These are phyloP conservation scores for Ectropis crepuscularia DNA, from an alignment of 2,888 invertebrate species.

Conservation along the genomic window DNA sequence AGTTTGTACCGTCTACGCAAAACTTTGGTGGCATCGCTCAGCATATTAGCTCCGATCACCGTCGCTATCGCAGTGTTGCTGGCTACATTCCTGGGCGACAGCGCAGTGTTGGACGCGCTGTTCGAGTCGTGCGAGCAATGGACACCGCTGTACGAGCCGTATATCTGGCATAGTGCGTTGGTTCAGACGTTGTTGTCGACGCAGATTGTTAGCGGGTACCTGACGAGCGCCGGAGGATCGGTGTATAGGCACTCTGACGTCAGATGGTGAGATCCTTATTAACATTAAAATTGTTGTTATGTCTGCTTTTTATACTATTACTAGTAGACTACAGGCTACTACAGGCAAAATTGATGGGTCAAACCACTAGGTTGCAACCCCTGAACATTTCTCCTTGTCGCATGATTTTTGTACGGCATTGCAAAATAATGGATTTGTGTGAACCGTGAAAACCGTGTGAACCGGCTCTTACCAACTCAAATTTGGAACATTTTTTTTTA, in stretches of 20 bases:
- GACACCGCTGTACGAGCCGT: constrained; percentile 66
- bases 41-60: constrained; percentile 64
- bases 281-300: no score
- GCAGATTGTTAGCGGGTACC: constrained; percentile 86
- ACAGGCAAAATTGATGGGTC: no score
- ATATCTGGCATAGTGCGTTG: constrained; percentile 86
- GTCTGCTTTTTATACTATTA: no score
- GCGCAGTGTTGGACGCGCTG: constrained; percentile 60
- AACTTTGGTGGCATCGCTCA: constrained; percentile 75
- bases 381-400: no score
- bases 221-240: constrained; percentile 86
- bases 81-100: constrained; percentile 68
- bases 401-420: no score
- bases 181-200: constrained; percentile 87
- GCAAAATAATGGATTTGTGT: no score
- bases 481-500: no score
- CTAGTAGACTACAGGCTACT: no score
- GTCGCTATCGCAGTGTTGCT: constrained; percentile 65
- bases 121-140: constrained; percentile 75
- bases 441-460: no score
- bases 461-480: no score
- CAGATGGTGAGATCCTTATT: constrained; percentile 80
- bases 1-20: constrained; percentile 81
- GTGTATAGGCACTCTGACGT: constrained; percentile 87
- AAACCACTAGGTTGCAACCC: no score